Evolutionary conservation across 2,797 vertebrate genomes (phyloP), one percentile per base, ranked within the genome.

Genomic region (Nyctibius grandis): DNA sequence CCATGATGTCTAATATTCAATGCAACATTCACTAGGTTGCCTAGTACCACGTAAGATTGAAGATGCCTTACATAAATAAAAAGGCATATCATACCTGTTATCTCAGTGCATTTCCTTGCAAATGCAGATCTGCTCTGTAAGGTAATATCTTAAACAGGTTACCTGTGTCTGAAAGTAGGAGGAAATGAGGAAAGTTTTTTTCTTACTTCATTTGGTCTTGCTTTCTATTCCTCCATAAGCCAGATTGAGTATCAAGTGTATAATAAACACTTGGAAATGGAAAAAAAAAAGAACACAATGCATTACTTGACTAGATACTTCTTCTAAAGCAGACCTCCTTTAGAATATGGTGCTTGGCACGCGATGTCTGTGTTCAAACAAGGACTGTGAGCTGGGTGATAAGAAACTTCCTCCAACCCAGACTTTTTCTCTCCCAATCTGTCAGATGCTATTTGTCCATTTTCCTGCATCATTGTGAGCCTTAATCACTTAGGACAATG

Each of bases 401-500:
- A 88, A 94, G 68, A 51, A n/a, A 84, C 44, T 91, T 94, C 79
- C 65, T 91, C 18, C 31, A 75, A 51, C 3, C 4, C 56, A 90
- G 76, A 38, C 19, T 68, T 89, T 56, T 48, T 88, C 54, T 85
- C 33, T 88, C 45, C 21, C 40, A 59, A 1, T 70, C 44, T 77
- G 36, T 77, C 78, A 87, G 48, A 93, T 60, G 26, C 15, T 80
- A 44, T 95, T 95, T 91, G 29, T 67, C 19, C 44, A 56, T 64
- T 96, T 89, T 60, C 33, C 63, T 74, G 40, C 60, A 74, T 83
- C 40, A 84, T 48, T 89, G 74, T 93, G 70, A 91, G 29, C 23
- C 56, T 45, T 95, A 85, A 92, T 96, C 90, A 64, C 36, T 65
- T 28, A 79, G 80, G 77, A 92, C 86, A 95, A 81, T 88, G 57